phyloP scores from a whole-genome alignment of 2,113 vertebrate species.

The Pangasianodon hypophthalmus region DNA sequence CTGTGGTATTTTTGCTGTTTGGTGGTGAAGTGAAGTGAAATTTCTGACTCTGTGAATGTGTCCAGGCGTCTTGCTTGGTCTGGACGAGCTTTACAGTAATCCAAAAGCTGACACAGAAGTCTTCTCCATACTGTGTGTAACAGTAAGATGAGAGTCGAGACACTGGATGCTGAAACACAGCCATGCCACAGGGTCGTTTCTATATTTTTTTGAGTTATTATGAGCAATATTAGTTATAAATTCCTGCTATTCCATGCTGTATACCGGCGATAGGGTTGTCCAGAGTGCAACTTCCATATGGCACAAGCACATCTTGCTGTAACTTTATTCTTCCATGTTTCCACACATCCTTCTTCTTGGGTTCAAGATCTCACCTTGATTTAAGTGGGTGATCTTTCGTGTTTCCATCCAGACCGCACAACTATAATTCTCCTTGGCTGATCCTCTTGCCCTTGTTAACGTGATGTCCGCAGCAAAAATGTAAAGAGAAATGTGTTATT shows the following conservation, averaged over 20 bases:
- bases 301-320: background rate
- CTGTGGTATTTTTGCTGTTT: background rate
- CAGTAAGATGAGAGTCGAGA: background rate
- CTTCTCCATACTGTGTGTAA: background rate
- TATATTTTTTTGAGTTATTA: conserved; percentile 19
- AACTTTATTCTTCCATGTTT: conserved; percentile 4
- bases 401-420: background rate
- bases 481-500: conserved; percentile 42
- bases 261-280: background rate
- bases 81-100: background rate
- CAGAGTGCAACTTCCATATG: conserved; percentile 6
- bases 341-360: background rate
- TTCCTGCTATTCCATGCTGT: background rate
- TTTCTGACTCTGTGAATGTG: background rate
- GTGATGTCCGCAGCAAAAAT: conserved; percentile 6
- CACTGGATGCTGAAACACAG: background rate
- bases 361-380: background rate
- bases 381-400: background rate
- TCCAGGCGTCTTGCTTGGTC: background rate
- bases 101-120: background rate
- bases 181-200: background rate
- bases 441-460: background rate
- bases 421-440: background rate
- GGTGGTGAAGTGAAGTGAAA: background rate
- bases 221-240: background rate